Evolutionary conservation across 2,888 invertebrate genomes (phyloP).

Genomic region (Eretmocerus hayati): DNA sequence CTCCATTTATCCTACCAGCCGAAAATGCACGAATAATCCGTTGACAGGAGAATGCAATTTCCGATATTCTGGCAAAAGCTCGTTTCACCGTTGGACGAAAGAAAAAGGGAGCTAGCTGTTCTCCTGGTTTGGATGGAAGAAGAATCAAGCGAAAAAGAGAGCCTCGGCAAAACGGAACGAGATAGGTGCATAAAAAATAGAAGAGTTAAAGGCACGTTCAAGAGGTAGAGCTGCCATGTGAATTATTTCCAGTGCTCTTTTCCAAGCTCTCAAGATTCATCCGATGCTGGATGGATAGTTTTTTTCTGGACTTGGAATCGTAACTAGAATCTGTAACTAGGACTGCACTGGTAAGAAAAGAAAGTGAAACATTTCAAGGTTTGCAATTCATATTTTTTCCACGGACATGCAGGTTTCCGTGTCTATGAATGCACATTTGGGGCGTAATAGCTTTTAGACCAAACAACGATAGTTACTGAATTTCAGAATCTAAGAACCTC

Average conservation of each 20-base stretch:
- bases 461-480: no score
- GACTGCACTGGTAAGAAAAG: no score
- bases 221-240: background rate
- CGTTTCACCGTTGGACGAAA: constrained; percentile 3
- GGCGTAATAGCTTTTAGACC: no score
- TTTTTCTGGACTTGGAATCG: no score
- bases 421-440: no score
- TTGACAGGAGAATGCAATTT: constrained; percentile 21
- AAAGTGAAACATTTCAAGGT: no score
- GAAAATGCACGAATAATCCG: constrained; percentile 16
- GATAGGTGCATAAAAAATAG: constrained; percentile 8
- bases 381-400: no score
- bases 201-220: background rate
- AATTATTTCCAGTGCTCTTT: constrained; percentile 8
- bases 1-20: background rate
- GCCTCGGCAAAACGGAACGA: background rate
- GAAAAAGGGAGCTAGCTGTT: constrained; percentile 1
- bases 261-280: background rate
- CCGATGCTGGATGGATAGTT: no score
- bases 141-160: background rate
- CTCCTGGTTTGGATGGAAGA: constrained; percentile 1
- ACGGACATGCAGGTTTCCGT: no score
- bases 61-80: constrained; percentile 12
- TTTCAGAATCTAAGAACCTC: no score
- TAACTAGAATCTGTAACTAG: no score